These are phyloP conservation scores for Conger conger DNA, from an alignment of 2,113 vertebrate species.

Conservation along the genomic window DNA sequence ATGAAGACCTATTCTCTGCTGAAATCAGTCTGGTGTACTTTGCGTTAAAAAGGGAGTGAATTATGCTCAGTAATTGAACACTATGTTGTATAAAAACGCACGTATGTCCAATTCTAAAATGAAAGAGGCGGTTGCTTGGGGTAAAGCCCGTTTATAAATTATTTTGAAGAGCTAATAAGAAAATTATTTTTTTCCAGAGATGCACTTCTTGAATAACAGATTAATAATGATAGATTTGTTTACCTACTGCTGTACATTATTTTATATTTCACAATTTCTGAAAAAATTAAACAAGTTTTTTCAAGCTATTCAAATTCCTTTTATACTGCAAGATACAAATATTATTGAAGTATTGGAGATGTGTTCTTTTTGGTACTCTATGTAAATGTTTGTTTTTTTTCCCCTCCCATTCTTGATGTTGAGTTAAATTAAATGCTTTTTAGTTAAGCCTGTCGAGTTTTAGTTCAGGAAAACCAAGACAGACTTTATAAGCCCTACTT, in stretches of 20 bases:
- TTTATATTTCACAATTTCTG: conserved; percentile 78
- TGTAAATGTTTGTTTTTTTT: conserved; percentile 83
- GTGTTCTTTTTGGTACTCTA: conserved; percentile 68
- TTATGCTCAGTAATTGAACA: conserved; percentile 36
- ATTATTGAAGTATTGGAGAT: conserved; percentile 57
- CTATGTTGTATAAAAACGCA: conserved; percentile 44
- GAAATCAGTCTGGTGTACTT: conserved; percentile 48
- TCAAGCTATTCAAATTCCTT: conserved; percentile 67
- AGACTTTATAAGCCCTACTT: conserved; percentile 97
- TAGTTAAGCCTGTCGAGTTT: conserved; percentile 81
- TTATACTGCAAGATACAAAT: conserved; percentile 76
- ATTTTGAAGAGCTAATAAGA: conserved; percentile 71
- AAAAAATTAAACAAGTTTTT: conserved; percentile 53
- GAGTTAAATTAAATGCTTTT: conserved; percentile 72
- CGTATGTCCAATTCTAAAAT: conserved; percentile 35
- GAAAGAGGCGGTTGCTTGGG: conserved; percentile 40
- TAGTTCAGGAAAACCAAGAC: conserved; percentile 96
- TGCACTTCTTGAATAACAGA: conserved; percentile 89
- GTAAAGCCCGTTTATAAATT: conserved; percentile 38
- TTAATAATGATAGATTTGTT: conserved; percentile 81
- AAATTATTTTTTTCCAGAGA: conserved; percentile 82
- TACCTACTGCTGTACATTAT: conserved; percentile 91
- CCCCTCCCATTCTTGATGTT: conserved; percentile 83
- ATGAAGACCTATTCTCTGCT: conserved; percentile 62
- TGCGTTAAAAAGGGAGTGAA: conserved; percentile 60